Percentiles rank a stretch among this genome's conserved stretches.
Conservation (phyloP, 2,797 vertebrate genomes). For the Bradypodion ventrale region DNA sequence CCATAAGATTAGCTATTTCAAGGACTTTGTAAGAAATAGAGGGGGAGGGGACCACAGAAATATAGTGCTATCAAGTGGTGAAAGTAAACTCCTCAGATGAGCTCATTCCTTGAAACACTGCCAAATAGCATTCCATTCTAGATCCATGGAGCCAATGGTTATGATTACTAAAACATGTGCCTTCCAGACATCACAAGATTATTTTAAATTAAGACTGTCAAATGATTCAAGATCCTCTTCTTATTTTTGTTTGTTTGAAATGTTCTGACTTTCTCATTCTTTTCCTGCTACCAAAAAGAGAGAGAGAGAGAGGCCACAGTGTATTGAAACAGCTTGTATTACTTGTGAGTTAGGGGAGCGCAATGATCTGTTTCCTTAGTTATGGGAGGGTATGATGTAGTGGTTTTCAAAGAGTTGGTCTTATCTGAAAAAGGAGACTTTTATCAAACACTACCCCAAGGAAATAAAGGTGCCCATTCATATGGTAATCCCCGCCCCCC, state of each 20-base stretch:
- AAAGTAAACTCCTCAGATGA: slow-evolving; percentile 16
- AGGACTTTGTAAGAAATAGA: not conserved
- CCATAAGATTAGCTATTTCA: not conserved
- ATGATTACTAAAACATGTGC: slow-evolving; percentile 20
- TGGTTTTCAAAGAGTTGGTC: not conserved
- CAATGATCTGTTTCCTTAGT: not conserved
- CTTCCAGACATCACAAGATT: slow-evolving; percentile 24
- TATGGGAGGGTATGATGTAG: not conserved
- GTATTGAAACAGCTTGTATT: slow-evolving; percentile 2
- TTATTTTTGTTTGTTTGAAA: not conserved
- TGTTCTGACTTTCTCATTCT: not conserved
- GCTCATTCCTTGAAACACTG: slow-evolving; percentile 12
- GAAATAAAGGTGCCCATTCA: slow-evolving; percentile 31
- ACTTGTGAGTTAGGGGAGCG: not conserved
- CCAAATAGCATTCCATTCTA: slow-evolving; percentile 25
- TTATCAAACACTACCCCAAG: slow-evolving; percentile 24
- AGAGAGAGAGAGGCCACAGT: too few species aligned
- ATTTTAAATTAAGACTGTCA: slow-evolving; percentile 29
- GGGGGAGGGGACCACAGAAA: not conserved
- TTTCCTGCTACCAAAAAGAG: not conserved
- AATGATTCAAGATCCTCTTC: not conserved
- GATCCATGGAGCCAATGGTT: slow-evolving; percentile 11
- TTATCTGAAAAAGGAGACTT: not conserved
- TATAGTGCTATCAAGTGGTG: slow-evolving; percentile 3
- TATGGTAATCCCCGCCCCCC: slow-evolving; percentile 18